phyloP scores from a whole-genome alignment of 2,113 vertebrate genomes.

The Notarius lentiginosus region DNA sequence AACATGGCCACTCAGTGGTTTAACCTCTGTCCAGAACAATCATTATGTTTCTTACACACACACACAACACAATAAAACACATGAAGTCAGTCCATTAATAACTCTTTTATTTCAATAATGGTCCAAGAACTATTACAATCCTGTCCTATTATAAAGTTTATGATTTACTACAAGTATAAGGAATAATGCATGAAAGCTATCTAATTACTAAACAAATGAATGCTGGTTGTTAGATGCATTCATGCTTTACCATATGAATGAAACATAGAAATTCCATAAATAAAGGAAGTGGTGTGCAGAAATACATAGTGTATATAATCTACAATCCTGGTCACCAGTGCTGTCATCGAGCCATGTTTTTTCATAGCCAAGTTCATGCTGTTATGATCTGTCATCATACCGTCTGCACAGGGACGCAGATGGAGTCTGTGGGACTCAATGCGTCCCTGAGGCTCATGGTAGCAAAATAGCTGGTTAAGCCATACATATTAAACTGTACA shows the following conservation, averaged over 20 bases:
- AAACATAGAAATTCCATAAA: not conserved
- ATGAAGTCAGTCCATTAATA: too few species aligned
- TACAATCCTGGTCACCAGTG: not conserved
- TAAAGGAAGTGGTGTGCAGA: not conserved
- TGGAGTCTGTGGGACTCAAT: not conserved
- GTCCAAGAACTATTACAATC: not conserved
- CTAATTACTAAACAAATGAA: too few species aligned
- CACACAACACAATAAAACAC: not conserved
- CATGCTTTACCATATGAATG: not conserved
- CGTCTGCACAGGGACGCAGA: not conserved
- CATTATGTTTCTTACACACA: too few species aligned
- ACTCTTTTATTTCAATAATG: not conserved
- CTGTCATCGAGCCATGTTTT: not conserved
- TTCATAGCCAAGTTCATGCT: not conserved
- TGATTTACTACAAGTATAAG: not conserved
- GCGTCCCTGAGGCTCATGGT: not conserved
- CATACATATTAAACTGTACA: not conserved
- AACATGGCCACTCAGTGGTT: too few species aligned
- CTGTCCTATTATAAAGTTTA: not conserved
- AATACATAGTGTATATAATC: not conserved
- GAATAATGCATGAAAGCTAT: not conserved
- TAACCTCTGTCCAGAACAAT: too few species aligned
- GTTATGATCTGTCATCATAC: not conserved
- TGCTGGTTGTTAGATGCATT: too few species aligned
- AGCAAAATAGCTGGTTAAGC: not conserved